Evolutionary conservation across 1,140 invertebrate species (phyloP), one percentile per base, ranked within the genome.

Genomic region (Pollicipes pollicipes): DNA sequence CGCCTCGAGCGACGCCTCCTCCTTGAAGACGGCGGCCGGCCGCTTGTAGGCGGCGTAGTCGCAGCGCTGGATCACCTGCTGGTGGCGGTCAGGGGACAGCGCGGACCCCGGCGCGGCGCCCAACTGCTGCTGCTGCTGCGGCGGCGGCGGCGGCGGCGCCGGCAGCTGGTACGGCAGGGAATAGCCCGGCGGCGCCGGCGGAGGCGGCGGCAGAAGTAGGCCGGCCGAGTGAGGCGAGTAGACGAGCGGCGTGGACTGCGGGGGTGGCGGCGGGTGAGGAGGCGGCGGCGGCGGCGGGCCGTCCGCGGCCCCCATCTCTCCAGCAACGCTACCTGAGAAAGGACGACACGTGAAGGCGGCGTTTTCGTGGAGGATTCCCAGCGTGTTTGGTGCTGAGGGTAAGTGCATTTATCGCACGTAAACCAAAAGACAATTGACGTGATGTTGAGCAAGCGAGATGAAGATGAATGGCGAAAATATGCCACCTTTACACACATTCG

Each of bases 11-110:
- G 45, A 13, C n/a, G n/a, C n/a, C 30, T 73, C 72, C 63, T 73
- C 72, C 74, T 72, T 24, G 69, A 70, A 70, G 69, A 26, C 6
- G 69, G 63, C 30, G 63, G 30, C 30, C 30, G 69, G 1, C 29
- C 69, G 58, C 63, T 31, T 30, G 69, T 58, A 31, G 69, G 63
- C 0, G 30, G 24, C 30, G 69, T 70, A 29, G 69, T 64, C 69
- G 66, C 30, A 70, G 63, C 29, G 30, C 58, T 64, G 30, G 21
- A 31, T 30, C 29, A 58, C 26, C 69, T 58, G 64, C 45, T 66
- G 69, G 69, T 58, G 31, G 31, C 58, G 24, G 58, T 69, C 58
- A 6, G 68, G 13, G 35, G 68, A 69, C 16, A 37, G 35, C 0
- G 69, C 30, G 17, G 29, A 35, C 26, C 29, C 66, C 30, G 69